Percentiles rank a stretch among this genome's conserved stretches.
Evolutionary conservation across 2,888 invertebrate species (phyloP).

Genomic region (Catocala nupta): DNA sequence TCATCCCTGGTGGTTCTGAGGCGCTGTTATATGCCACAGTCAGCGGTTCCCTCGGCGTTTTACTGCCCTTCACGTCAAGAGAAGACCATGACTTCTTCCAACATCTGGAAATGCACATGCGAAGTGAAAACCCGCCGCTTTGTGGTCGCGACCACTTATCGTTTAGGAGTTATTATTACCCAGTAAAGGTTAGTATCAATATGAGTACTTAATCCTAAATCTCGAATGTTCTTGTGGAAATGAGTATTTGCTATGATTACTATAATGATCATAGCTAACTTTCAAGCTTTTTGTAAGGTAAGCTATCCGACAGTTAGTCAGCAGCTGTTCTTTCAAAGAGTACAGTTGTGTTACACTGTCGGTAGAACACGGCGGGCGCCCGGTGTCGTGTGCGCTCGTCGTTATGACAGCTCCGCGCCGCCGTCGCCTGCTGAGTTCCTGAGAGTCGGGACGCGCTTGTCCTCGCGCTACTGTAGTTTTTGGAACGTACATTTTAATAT

Average conservation of each 20-base stretch:
- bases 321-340: constrained; percentile 62
- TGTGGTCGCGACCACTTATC: constrained; percentile 99
- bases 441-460: constrained; percentile 77
- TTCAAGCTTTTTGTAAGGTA: neutral
- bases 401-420: constrained; percentile 70
- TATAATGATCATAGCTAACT: neutral
- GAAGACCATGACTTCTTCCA: constrained; percentile 99
- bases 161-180: constrained; percentile 98
- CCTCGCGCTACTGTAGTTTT: constrained; percentile 74
- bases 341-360: constrained; percentile 80
- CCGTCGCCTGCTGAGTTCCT: constrained; percentile 64
- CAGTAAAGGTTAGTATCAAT: constrained; percentile 92
- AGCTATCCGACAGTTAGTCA: constrained; percentile 78
- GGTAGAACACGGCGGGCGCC: constrained; percentile 70
- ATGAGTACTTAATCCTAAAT: neutral
- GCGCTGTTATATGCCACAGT: constrained; percentile 98
- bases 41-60: constrained; percentile 97
- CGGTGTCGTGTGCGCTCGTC: constrained; percentile 59
- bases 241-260: neutral
- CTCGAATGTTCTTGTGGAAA: too few relatives aligned
- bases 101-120: constrained; percentile 99
- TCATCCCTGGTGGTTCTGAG: constrained; percentile 99
- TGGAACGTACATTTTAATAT: constrained; percentile 71
- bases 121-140: constrained; percentile 97
- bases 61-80: constrained; percentile 97